Evolutionary conservation across 2,113 vertebrate species (phyloP), one percentile per base, ranked within the genome.

Genomic region (Anguilla rostrata): DNA sequence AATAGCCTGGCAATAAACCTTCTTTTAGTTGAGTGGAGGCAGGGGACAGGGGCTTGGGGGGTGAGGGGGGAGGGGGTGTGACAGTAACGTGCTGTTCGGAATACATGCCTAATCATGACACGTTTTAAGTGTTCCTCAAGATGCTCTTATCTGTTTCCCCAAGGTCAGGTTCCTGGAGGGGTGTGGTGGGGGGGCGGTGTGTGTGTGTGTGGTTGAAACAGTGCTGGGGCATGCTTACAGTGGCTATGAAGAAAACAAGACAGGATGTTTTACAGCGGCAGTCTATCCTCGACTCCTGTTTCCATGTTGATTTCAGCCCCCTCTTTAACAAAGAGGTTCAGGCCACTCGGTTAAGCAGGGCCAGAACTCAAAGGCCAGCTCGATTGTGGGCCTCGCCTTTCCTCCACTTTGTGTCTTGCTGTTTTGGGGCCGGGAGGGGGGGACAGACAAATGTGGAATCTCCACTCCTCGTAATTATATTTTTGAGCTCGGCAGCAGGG

Each of bases 1-100:
- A 90, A 88, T 79, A 81, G 86, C 83, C 29, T 82, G 81, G 83
- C 85, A 85, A 88, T 91, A 89, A 90, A 87, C 29, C 66, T 63
- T 85, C 40, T 75, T 84, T 87, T 41, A 83, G 43, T 63, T 75
- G 63, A 49, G 22, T 46, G 83, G n/a, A 56, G 66, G 43, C 34
- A 46, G 43, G 78, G 43, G 29, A 57, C 20, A 39, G 29, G 83
- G 34, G 81, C 78, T 12, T 66, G 60, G 60, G 71, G 26, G n/a
- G 9, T 34, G 9, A 5, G 5, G 63, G n/a, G 71, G 26, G 26
- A 11, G 26, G 5, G 71, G n/a, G 26, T 4, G n/a, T 57, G n/a
- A 53, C 8, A 1, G 49, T 53, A 41, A 63, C 7, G 40, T 14
- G n/a, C n/a, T 1, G 34, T 71, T 46, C 16, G 39, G 9, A 83